Conservation (phyloP, 2,113 vertebrate genomes). For the Triplophysa rosa region DNA sequence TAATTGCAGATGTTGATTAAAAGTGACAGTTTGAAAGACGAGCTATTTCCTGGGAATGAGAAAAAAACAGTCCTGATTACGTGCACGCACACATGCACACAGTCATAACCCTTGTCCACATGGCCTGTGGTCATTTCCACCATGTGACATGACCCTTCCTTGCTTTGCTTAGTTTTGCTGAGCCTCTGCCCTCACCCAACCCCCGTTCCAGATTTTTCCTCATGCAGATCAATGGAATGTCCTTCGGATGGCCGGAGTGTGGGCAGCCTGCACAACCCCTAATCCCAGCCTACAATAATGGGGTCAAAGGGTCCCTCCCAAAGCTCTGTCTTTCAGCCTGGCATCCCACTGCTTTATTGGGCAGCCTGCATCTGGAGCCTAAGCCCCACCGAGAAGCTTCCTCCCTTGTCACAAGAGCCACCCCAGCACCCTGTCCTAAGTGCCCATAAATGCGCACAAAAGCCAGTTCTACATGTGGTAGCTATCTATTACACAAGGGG, state of each 20-base stretch:
- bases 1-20: background rate
- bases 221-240: slow-evolving; percentile 57
- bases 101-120: slow-evolving; percentile 31
- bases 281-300: slow-evolving; percentile 57
- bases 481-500: slow-evolving; percentile 53
- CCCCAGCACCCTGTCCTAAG: slow-evolving; percentile 48
- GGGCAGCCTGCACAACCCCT: slow-evolving; percentile 47
- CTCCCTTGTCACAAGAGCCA: slow-evolving; percentile 50
- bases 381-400: slow-evolving; percentile 54
- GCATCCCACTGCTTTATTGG: slow-evolving; percentile 60
- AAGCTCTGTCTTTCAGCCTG: slow-evolving; percentile 49
- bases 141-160: slow-evolving; percentile 50
- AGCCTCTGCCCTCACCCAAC: slow-evolving; percentile 44
- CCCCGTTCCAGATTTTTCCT: slow-evolving; percentile 44
- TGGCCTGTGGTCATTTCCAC: slow-evolving; percentile 55
- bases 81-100: slow-evolving; percentile 4
- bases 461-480: slow-evolving; percentile 53
- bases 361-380: slow-evolving; percentile 58
- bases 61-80: slow-evolving; percentile 29
- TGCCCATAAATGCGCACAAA: slow-evolving; percentile 56
- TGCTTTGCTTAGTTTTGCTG: slow-evolving; percentile 49
- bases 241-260: slow-evolving; percentile 52
- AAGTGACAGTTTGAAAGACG: slow-evolving; percentile 37
- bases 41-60: slow-evolving; percentile 40
- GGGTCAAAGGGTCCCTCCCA: slow-evolving; percentile 57